A percentile compares a stretch with the other conserved stretches of the same genome.
phyloP scores from a whole-genome alignment of 37 sponge, comb jelly and placozoan species.

The Beroe forskalii region DNA sequence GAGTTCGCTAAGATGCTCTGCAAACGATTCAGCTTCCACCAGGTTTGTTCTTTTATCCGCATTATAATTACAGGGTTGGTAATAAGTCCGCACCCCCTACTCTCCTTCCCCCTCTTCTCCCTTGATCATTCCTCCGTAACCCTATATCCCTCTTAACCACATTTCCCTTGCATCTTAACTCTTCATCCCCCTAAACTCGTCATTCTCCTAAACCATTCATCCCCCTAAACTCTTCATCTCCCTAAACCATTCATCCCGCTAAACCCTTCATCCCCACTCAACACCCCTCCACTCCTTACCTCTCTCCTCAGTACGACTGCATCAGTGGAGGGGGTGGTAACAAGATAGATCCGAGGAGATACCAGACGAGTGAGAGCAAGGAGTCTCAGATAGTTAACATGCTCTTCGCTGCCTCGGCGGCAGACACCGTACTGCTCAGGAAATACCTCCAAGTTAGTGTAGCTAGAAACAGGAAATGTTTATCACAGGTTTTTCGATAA shows the following conservation, averaged over 20 bases:
- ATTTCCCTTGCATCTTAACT: too few species aligned
- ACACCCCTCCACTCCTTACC: not conserved
- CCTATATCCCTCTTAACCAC: too few species aligned
- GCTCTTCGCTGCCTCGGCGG: slow-evolving; percentile 14
- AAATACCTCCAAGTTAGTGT: not conserved
- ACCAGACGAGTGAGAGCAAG: not conserved
- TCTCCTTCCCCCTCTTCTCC: too few species aligned
- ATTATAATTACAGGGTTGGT: too few species aligned
- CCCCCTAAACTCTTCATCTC: too few species aligned
- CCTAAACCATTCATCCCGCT: too few species aligned
- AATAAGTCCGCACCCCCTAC: too few species aligned
- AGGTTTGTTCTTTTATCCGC: slow-evolving; percentile 14
- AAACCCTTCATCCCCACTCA: not conserved
- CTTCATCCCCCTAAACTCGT: too few species aligned
- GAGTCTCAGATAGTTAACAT: slow-evolving; percentile 47
- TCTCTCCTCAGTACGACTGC: slow-evolving; percentile 34
- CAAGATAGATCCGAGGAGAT: slow-evolving; percentile 7
- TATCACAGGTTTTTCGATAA: too few species aligned
- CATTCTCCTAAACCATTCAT: too few species aligned
- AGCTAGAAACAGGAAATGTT: too few species aligned
- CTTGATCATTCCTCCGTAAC: too few species aligned
- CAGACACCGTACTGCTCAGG: slow-evolving; percentile 1
- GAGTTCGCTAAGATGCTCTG: slow-evolving; percentile 71
- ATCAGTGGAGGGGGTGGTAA: not conserved
- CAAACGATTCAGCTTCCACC: slow-evolving; percentile 18